These are phyloP conservation scores for Amblyjoppa fuscipennis DNA, from an alignment of 2,888 invertebrate genomes.

Conservation along the genomic window DNA sequence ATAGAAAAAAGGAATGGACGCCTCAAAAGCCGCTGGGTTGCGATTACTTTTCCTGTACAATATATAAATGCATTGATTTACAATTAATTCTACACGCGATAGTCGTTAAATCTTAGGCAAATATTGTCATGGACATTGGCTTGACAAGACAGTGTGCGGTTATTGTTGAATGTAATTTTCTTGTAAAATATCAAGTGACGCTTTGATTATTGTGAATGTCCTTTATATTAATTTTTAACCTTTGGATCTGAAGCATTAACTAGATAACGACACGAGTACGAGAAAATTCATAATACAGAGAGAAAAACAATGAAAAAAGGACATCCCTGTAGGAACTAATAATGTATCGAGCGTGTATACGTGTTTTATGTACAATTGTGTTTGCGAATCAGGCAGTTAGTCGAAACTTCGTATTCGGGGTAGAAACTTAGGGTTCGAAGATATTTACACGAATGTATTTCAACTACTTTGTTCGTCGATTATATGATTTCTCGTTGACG, in stretches of 20 bases:
- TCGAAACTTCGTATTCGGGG: background rate
- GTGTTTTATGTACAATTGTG: conserved; percentile 48
- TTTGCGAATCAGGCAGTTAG: conserved; percentile 36
- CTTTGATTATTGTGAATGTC: conserved; percentile 46
- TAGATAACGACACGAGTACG: background rate
- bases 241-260: conserved; percentile 24
- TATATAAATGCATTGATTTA: conserved; percentile 8
- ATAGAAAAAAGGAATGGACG: conserved; percentile 10
- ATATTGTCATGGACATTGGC: conserved; percentile 67
- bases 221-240: conserved; percentile 12
- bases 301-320: conserved; percentile 21
- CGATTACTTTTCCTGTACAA: conserved; percentile 10
- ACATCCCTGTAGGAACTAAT: conserved; percentile 53
- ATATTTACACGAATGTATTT: conserved; percentile 13
- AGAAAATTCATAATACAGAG: background rate
- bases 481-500: conserved; percentile 85
- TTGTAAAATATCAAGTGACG: conserved; percentile 34
- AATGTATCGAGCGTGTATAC: conserved; percentile 24
- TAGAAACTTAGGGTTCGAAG: background rate
- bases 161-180: conserved; percentile 24
- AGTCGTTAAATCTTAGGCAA: conserved; percentile 32
- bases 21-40: background rate
- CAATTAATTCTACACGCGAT: conserved; percentile 3
- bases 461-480: conserved; percentile 48
- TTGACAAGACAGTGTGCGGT: conserved; percentile 52